Base-by-base conservation (phyloP, 2,888 invertebrate genomes). In the Elegia similella region DNA sequence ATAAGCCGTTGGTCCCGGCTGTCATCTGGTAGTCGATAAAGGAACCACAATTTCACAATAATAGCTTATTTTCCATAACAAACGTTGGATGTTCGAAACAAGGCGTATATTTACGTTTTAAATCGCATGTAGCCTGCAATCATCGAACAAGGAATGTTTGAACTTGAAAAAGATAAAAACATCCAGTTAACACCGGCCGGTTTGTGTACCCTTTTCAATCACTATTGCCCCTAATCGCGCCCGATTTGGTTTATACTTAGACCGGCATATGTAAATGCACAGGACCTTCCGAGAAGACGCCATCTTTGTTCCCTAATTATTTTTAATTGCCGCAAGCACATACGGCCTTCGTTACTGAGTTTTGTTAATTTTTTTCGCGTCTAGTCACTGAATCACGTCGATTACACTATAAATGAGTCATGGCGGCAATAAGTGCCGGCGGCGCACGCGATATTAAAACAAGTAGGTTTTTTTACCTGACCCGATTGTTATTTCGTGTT, bases 251-350 rank as follows among this genome's bases (percentile, higher is more conserved):
- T 64, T 64, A 64, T 60, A 64, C 66, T 62, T 58, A 58, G 59
- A 60, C 59, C 80, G 81, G 83, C 89, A 85, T 88, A 89, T 90
- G 90, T 90, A 89, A 89, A 90, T 89, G 79, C 80, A 80, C 72
- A 74, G 76, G 82, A 85, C 90, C 90, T 91, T 91, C 90, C 82
- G 76, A 88, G 90, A 91, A 91, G 76, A 74, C 79, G 79, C 80
- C 85, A 81, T 84, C 82, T 84, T 82, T 71, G 81, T 72, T 83
- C 88, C 88, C 90, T 89, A 90, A 91, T 91, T 90, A 91, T 91
- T 91, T 91, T 91, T 91, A 91, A 91, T 91, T 91, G 90, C 89
- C 86, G 83, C 86, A 79, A 84, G 70, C 80, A 75, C 77, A 73
- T 78, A 79, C 83, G 87, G 86, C 88, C 89, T 88, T 88, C 87